Evolutionary conservation across 2,797 vertebrate genomes (phyloP), one percentile per base, ranked within the genome.

Genomic region (Sparus aurata): DNA sequence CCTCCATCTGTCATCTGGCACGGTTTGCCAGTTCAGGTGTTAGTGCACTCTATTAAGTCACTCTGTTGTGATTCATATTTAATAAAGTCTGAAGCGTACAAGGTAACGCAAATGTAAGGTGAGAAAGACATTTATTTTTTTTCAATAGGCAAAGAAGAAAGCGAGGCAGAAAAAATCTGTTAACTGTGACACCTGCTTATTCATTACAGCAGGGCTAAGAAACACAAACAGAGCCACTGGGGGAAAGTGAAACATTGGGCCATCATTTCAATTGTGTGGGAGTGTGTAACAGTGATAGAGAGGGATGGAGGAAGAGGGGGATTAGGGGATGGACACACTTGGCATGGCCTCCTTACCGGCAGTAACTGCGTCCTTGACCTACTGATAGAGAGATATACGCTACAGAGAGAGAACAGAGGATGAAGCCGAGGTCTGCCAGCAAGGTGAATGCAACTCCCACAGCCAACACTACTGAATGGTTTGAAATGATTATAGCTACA

Each of bases 281-380:
- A 8, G 6, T 41, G 23, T 50, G 70, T 6, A 73, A 38, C 71
- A 30, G 34, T 47, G 15, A 60, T 41, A 38, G 68, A 6, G 45
- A 23, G 8, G 18, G 62, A 41, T 17, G 23, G 55, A 72, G 45
- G 4, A 23, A 67, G 5, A 17, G 59, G 50, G 62, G 62, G 81
- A 84, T 60, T 76, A 79, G 38, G 63, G 83, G 83, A 86, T 86
- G 77, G 80, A 76, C 79, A 69, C 81, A 62, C 70, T 64, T 81
- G 62, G 82, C 68, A 50, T 85, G 89, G 77, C 90, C 90, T 90
- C 80, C 78, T 91, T 91, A 83, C 83, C 3, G 3, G 45, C 64
- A 30, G 59, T 49, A 55, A 79, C 77, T 43, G 55, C 50, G 87
- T 91, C 92, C 92, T 94, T 93, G 93, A 91, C 91, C 92, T 58